Evolutionary conservation across 2,888 invertebrate genomes (phyloP).

Genomic region (Ecliptopera silaceata): DNA sequence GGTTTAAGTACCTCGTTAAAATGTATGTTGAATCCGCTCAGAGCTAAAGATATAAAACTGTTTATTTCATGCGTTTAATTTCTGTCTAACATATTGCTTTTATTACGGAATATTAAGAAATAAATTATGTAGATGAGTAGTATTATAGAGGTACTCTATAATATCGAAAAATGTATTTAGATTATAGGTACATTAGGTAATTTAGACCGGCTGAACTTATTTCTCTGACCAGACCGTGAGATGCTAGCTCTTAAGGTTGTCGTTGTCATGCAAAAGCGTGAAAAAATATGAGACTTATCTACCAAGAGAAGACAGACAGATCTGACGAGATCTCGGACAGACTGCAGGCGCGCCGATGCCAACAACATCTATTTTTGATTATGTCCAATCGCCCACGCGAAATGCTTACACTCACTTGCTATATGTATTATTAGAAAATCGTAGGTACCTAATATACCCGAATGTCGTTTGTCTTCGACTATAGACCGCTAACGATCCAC

Average conservation of each 20-base stretch:
- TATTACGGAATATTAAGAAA: no score
- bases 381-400: slow-evolving; percentile 71
- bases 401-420: slow-evolving; percentile 79
- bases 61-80: background rate
- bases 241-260: background rate
- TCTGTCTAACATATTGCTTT: no score
- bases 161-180: no score
- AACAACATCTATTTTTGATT: slow-evolving; percentile 71
- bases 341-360: slow-evolving; percentile 65
- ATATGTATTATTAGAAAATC: slow-evolving; percentile 75
- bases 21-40: slow-evolving; percentile 13
- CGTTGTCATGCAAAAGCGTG: slow-evolving; percentile 23
- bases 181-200: no score
- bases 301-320: slow-evolving; percentile 51
- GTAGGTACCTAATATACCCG: slow-evolving; percentile 64
- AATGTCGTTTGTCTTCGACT: slow-evolving; percentile 43
- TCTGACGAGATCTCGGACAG: slow-evolving; percentile 42
- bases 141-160: no score
- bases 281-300: slow-evolving; percentile 41
- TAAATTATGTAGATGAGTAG: no score
- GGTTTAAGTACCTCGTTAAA: slow-evolving; percentile 28
- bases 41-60: slow-evolving; percentile 4
- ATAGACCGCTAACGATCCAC: slow-evolving; percentile 28
- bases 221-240: background rate
- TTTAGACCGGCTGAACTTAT: no score